Conservation (phyloP, 2,797 vertebrate species). For the Carapus acus region DNA sequence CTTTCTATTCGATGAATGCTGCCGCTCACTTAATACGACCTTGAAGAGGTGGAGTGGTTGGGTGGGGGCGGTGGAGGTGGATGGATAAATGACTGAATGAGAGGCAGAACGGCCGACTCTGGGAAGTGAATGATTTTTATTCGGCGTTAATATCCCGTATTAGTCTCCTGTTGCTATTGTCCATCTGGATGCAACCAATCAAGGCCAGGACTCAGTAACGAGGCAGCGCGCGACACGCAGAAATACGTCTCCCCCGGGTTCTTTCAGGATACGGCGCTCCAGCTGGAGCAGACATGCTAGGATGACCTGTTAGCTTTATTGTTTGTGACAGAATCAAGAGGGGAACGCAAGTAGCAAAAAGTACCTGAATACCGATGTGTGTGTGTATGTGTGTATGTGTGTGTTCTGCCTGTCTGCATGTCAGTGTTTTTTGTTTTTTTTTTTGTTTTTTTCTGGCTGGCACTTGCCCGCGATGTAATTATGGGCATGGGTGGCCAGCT, state of each 20-base stretch:
- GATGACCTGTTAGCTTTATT: conserved; percentile 67
- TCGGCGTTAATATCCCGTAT: conserved; percentile 29
- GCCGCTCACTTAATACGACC: conserved; percentile 16
- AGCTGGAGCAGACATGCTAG: conserved; percentile 64
- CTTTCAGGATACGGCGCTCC: conserved; percentile 31
- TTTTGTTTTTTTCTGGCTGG: too few species aligned
- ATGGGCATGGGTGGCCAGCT: conserved; percentile 73
- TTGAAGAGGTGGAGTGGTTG: too few species aligned
- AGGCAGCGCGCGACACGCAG: conserved; percentile 42
- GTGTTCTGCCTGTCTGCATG: conserved; percentile 42
- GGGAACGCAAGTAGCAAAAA: conserved; percentile 62
- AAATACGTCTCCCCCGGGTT: conserved; percentile 53
- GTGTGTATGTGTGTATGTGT: too few species aligned
- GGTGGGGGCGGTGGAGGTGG: conserved; percentile 20
- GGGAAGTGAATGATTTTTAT: conserved; percentile 30
- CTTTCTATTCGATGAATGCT: not conserved
- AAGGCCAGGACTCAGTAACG: conserved; percentile 35
- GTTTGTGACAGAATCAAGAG: conserved; percentile 72
- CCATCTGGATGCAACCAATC: conserved; percentile 51
- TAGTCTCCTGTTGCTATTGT: conserved; percentile 40
- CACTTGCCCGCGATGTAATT: conserved; percentile 71
- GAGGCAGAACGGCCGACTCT: not conserved
- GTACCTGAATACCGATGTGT: too few species aligned
- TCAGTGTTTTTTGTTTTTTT: too few species aligned
- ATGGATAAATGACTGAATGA: conserved; percentile 2